Evolutionary conservation across 92 coral and sea anemone species (phyloP).

Genomic region (Epizoanthus scotinus): DNA sequence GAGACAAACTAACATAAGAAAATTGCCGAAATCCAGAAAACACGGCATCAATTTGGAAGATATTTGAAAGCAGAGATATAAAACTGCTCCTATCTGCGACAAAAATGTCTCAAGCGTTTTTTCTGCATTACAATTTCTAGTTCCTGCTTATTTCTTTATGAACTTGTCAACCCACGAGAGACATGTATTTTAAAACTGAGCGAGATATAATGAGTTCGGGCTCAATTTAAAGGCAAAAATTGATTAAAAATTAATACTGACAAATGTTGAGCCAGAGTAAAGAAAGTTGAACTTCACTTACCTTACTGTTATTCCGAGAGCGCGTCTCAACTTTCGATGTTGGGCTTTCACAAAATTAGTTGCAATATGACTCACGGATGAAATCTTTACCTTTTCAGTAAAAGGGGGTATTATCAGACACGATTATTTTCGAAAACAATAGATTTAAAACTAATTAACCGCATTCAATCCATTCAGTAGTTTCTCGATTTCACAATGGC

Average conservation of each 20-base stretch:
- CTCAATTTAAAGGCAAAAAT: neutral
- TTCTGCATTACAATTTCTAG: too few relatives aligned
- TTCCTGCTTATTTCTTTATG: too few relatives aligned
- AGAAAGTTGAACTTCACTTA: neutral
- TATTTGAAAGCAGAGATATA: too few relatives aligned
- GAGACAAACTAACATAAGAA: too few relatives aligned
- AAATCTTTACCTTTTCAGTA: conserved; percentile 1
- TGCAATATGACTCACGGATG: neutral
- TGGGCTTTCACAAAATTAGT: too few relatives aligned
- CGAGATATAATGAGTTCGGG: too few relatives aligned
- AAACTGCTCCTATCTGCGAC: too few relatives aligned
- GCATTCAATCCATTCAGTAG: neutral
- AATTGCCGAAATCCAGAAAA: too few relatives aligned
- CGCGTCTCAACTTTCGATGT: neutral
- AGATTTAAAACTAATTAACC: conserved; percentile 13
- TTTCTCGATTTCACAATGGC: neutral
- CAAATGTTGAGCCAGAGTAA: neutral
- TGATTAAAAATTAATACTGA: neutral
- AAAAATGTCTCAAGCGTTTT: too few relatives aligned
- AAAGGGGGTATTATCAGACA: neutral
- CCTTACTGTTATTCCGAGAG: neutral
- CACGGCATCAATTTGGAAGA: too few relatives aligned
- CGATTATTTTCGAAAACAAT: conserved; percentile 5
- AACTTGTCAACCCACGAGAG: too few relatives aligned
- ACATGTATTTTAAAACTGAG: too few relatives aligned